Conservation (phyloP, 2,888 invertebrate genomes). For the Hoplodrina blanda region DNA sequence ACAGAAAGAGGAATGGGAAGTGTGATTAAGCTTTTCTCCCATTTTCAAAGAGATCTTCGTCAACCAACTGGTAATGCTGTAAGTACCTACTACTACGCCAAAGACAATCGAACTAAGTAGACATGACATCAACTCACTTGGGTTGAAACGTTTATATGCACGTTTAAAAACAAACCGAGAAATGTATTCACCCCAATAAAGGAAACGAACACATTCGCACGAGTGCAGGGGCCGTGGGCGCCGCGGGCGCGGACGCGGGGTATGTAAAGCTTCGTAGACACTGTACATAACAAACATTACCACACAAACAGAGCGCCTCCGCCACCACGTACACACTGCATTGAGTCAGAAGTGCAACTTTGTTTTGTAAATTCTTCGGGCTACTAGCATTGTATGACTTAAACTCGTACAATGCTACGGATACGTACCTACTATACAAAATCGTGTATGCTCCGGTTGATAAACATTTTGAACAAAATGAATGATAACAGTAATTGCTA, state of each 20-base stretch:
- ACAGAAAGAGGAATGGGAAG: not conserved
- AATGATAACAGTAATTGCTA: too few species aligned
- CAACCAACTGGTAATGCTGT: not conserved
- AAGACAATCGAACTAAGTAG: not conserved
- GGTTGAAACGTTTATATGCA: conserved; percentile 24
- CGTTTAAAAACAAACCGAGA: conserved; percentile 66
- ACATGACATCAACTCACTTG: not conserved
- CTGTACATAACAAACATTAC: conserved; percentile 78
- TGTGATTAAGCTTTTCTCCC: not conserved
- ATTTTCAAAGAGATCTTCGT: not conserved
- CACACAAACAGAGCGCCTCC: conserved; percentile 77
- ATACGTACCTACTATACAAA: too few species aligned
- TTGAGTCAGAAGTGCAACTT: conserved; percentile 55
- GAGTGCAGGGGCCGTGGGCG: conserved; percentile 17
- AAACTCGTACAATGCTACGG: not conserved
- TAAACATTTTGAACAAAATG: too few species aligned
- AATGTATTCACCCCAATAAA: conserved; percentile 67
- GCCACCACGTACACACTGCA: conserved; percentile 10
- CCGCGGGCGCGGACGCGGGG: conserved; percentile 35
- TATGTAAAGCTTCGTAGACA: conserved; percentile 72
- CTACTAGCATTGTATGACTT: not conserved
- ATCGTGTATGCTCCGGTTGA: too few species aligned
- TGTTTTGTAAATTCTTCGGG: not conserved
- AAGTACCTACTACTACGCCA: too few species aligned
- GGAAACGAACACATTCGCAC: conserved; percentile 63